Percentiles rank a stretch among this genome's conserved stretches.
phyloP scores from a whole-genome alignment of 2,113 vertebrate genomes.

The Misgurnus anguillicaudatus region DNA sequence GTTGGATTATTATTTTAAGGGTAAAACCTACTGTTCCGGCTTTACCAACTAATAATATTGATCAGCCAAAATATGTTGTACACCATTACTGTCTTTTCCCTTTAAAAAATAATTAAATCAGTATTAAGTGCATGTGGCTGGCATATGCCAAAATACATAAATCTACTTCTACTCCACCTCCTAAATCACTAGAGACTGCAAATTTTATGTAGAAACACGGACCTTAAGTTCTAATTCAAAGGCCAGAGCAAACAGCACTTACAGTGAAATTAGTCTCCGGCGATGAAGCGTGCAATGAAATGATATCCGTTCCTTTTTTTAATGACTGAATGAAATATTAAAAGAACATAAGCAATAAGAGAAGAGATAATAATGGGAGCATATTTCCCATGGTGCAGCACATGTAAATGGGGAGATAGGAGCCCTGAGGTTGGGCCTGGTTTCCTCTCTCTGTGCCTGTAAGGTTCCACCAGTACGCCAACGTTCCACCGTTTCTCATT shows the following conservation, averaged over 20 bases:
- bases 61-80: not conserved
- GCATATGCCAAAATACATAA: not conserved
- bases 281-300: conserved; percentile 46
- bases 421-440: conserved; percentile 51
- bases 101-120: not conserved
- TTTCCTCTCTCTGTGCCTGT: conserved; percentile 47
- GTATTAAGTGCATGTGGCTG: not conserved
- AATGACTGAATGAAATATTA: conserved; percentile 58
- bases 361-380: conserved; percentile 56
- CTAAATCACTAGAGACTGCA: conserved; percentile 31
- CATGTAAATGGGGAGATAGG: conserved; percentile 53
- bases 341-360: conserved; percentile 61
- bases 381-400: conserved; percentile 59
- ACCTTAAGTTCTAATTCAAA: conserved; percentile 33
- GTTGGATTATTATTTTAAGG: not conserved
- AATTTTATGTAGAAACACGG: conserved; percentile 15
- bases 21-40: not conserved
- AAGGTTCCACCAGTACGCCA: conserved; percentile 34
- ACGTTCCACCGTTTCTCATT: conserved; percentile 53
- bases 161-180: conserved; percentile 16
- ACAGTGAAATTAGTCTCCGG: conserved; percentile 39
- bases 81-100: not conserved
- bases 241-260: conserved; percentile 45
- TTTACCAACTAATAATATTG: not conserved
- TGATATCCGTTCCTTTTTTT: conserved; percentile 39